A percentile compares a stretch with the other conserved stretches of the same genome.
Conservation (phyloP, 37 sponge, comb jelly and placozoan genomes). For the Halisarca cf. caerulea region DNA sequence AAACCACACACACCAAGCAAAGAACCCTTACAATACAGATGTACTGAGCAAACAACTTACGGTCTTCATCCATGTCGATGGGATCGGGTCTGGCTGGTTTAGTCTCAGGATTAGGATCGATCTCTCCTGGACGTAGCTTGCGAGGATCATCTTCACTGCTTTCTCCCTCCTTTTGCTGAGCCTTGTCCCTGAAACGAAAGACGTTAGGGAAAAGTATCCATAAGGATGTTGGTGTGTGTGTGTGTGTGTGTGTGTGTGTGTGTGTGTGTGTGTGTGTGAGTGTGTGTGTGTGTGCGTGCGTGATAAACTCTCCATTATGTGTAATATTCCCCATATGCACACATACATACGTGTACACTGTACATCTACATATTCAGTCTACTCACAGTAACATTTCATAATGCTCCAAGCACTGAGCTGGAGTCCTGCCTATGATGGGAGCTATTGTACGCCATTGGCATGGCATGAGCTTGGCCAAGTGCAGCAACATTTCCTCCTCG, state of each 20-base stretch:
- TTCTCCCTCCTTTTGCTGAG: slow-evolving; percentile 95
- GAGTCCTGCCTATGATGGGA: slow-evolving; percentile 96
- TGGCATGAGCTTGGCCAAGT: slow-evolving; percentile 98
- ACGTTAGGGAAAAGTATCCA: background rate
- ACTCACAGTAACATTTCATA: slow-evolving; percentile 96
- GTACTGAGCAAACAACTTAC: slow-evolving; percentile 42
- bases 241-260: no score
- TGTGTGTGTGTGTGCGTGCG: background rate
- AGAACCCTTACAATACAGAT: background rate
- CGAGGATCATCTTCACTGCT: slow-evolving; percentile 81
- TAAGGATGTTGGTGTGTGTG: no score
- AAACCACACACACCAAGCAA: background rate
- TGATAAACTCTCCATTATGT: background rate
- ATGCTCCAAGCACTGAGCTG: slow-evolving; percentile 98
- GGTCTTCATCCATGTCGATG: slow-evolving; percentile 99
- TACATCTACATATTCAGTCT: background rate
- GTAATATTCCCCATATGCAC: no score
- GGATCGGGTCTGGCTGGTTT: slow-evolving; percentile 98
- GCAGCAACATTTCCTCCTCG: slow-evolving; percentile 98
- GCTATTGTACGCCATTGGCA: slow-evolving; percentile 98
- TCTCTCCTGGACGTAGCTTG: slow-evolving; percentile 92
- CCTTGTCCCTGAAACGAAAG: slow-evolving; percentile 64
- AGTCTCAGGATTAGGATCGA: slow-evolving; percentile 95
- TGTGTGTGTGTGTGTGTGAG: no score
- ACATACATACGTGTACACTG: background rate